A percentile compares a stretch with the other conserved stretches of the same genome.
phyloP scores from a whole-genome alignment of 2,113 vertebrate genomes.

The Psilopsiagon aymara region DNA sequence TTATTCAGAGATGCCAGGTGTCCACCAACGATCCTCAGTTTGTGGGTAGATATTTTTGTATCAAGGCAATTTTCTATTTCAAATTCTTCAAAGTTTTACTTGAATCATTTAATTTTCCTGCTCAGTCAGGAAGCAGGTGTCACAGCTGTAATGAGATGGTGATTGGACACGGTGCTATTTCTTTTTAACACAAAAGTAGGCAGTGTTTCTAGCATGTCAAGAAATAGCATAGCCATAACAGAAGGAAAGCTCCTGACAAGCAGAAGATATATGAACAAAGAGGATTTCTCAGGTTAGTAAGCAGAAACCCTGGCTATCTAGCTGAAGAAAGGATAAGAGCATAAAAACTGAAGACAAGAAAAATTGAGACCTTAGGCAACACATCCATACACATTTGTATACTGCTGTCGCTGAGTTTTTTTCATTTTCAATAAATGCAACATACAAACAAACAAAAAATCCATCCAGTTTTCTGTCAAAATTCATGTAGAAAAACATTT shows the following conservation, averaged over 20 bases:
- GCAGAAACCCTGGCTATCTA: slow-evolving; percentile 27
- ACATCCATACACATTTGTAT: slow-evolving; percentile 29
- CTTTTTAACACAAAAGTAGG: neutral
- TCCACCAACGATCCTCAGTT: neutral
- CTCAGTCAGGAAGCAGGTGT: neutral
- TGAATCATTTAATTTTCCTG: neutral
- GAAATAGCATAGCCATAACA: neutral
- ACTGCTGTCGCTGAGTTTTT: slow-evolving; percentile 10
- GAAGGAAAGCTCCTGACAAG: slow-evolving; percentile 27
- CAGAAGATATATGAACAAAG: slow-evolving; percentile 24
- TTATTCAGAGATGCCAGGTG: neutral
- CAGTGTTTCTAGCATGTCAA: neutral
- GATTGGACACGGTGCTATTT: neutral
- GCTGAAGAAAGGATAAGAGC: slow-evolving; percentile 23
- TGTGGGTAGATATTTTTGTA: neutral
- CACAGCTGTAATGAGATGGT: neutral
- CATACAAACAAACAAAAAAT: slow-evolving; percentile 44
- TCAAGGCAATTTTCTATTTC: neutral
- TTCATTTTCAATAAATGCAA: slow-evolving; percentile 37
- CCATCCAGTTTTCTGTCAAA: slow-evolving; percentile 45
- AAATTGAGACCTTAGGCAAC: slow-evolving; percentile 29
- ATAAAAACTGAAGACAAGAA: slow-evolving; percentile 38
- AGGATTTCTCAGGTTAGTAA: slow-evolving; percentile 49
- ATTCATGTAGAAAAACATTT: slow-evolving; percentile 53
- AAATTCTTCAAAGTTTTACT: neutral